Percentiles rank a stretch among this genome's conserved stretches.
Conservation (phyloP, 2,888 invertebrate species). For the Psylliodes chrysocephalus region DNA sequence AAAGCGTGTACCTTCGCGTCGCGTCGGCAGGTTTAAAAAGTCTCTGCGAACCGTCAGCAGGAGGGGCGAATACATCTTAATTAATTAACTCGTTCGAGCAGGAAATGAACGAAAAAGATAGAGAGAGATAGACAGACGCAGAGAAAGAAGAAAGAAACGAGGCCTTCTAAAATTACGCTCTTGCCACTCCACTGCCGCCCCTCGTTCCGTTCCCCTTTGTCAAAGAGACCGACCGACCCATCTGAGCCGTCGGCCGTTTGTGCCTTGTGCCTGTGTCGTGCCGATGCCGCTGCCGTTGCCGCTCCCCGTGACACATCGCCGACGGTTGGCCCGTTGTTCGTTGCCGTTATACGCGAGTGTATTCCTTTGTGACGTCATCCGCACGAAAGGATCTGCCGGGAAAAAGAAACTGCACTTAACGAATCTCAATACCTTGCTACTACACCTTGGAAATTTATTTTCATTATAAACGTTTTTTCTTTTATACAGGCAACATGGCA, state of each 20-base stretch:
- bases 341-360: slow-evolving; percentile 33
- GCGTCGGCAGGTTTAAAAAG: no score
- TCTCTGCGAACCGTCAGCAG: no score
- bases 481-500: neutral
- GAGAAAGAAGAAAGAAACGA: slow-evolving; percentile 1
- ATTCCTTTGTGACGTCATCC: slow-evolving; percentile 57
- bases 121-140: no score
- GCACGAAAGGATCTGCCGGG: slow-evolving; percentile 41
- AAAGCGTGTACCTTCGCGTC: no score
- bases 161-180: slow-evolving; percentile 26
- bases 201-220: neutral
- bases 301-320: slow-evolving; percentile 54
- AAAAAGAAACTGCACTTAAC: slow-evolving; percentile 1
- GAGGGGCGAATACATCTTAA: slow-evolving; percentile 7
- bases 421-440: slow-evolving; percentile 42
- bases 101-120: slow-evolving; percentile 14
- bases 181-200: slow-evolving; percentile 19
- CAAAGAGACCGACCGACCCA: slow-evolving; percentile 28
- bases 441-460: no score
- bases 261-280: neutral
- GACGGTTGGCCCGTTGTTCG: slow-evolving; percentile 43
- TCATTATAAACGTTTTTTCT: no score
- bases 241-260: neutral
- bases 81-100: slow-evolving; percentile 16
- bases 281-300: slow-evolving; percentile 47